phyloP scores from a whole-genome alignment of 2,797 vertebrate species.

The Mormyrus hasselquistii region DNA sequence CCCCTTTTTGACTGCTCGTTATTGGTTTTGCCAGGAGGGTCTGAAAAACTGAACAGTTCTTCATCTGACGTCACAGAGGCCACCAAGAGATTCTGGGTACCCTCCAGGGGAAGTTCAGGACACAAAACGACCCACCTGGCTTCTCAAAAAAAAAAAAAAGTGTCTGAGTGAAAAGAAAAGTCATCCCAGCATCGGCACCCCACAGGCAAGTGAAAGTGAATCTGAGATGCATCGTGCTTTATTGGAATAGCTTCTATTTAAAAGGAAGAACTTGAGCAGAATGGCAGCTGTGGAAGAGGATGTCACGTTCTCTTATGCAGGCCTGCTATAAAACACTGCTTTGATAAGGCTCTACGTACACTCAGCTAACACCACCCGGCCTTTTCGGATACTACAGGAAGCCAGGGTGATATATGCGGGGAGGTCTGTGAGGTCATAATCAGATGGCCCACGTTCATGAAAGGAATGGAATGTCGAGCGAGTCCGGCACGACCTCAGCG shows the following conservation, averaged over 20 bases:
- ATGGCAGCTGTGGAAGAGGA: not conserved
- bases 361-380: not conserved
- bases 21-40: not conserved
- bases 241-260: not conserved
- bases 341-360: not conserved
- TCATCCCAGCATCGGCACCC: not conserved
- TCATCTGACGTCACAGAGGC: not conserved
- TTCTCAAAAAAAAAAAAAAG: not conserved
- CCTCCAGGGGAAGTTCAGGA: not conserved
- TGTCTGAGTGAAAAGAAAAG: not conserved
- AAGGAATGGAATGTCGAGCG: not conserved
- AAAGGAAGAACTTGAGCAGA: not conserved
- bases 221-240: not conserved
- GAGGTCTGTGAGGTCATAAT: not conserved
- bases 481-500: not conserved
- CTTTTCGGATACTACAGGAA: conserved; percentile 13
- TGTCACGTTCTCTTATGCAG: not conserved
- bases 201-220: not conserved
- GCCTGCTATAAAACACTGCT: not conserved
- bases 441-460: not conserved
- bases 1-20: not conserved
- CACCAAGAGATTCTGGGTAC: not conserved
- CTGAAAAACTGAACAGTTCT: not conserved
- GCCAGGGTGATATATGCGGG: too few species aligned
- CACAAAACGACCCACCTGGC: not conserved